A percentile compares a stretch with the other conserved stretches of the same genome.
Evolutionary conservation across 2,888 invertebrate species (phyloP).

Genomic region (Drosophila anceps): DNA sequence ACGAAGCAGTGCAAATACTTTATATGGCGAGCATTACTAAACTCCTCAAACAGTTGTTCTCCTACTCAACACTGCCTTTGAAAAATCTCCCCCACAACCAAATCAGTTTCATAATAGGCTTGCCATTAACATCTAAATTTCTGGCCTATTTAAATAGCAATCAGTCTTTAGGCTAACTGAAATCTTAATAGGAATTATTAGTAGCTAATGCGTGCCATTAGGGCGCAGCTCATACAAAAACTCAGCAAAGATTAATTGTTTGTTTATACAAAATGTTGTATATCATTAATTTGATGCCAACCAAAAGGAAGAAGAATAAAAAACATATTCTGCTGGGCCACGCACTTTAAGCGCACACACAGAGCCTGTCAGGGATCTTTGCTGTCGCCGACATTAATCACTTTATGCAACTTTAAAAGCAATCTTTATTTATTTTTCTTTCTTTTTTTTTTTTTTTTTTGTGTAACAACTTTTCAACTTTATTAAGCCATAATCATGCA

Average conservation of each 20-base stretch:
- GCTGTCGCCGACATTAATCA: conserved; percentile 65
- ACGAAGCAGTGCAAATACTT: too few relatives aligned
- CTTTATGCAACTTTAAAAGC: conserved; percentile 57
- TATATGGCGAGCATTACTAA: too few relatives aligned
- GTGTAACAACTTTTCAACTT: conserved; percentile 36
- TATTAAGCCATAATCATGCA: conserved; percentile 42
- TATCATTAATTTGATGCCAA: conserved; percentile 66
- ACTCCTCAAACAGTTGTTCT: too few relatives aligned
- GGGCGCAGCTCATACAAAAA: conserved; percentile 35
- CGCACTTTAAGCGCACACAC: conserved; percentile 15
- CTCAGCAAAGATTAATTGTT: conserved; percentile 71
- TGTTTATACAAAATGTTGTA: conserved; percentile 56
- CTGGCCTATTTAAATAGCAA: conserved; percentile 25
- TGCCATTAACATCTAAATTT: conserved; percentile 41
- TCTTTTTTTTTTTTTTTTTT: conserved; percentile 7
- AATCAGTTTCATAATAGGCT: conserved; percentile 15
- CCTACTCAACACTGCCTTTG: not conserved
- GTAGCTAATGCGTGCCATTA: conserved; percentile 32
- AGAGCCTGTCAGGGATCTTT: conserved; percentile 38
- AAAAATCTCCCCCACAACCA: not conserved
- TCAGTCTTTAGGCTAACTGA: conserved; percentile 28
- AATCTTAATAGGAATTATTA: conserved; percentile 55
- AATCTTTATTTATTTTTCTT: conserved; percentile 12
- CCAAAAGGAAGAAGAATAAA: not conserved
- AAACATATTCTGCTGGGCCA: conserved; percentile 27